Conservation (phyloP, 2,888 invertebrate genomes). For the Lepas anatifera region DNA sequence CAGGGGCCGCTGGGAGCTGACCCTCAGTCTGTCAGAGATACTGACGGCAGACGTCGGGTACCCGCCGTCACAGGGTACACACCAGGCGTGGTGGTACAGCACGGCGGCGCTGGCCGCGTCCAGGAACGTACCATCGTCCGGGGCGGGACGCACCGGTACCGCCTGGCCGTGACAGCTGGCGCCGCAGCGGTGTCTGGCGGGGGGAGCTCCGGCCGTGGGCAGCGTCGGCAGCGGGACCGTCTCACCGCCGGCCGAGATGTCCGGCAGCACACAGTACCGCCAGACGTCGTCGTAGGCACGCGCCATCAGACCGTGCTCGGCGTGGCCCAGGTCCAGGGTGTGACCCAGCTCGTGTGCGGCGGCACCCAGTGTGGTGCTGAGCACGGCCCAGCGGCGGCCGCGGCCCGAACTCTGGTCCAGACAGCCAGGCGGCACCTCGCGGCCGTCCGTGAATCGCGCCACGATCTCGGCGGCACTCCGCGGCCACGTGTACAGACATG, state of each 20-base stretch:
- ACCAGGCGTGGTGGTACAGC: not conserved
- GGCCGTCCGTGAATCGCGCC: not conserved
- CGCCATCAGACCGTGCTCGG: not conserved
- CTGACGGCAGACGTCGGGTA: not conserved
- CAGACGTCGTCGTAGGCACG: not conserved
- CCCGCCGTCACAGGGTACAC: not conserved
- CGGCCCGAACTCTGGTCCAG: not conserved
- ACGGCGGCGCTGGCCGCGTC: conserved; percentile 1
- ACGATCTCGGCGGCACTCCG: not conserved
- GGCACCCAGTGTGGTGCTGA: not conserved
- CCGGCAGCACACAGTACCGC: not conserved
- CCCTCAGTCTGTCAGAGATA: not conserved
- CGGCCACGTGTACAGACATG: not conserved
- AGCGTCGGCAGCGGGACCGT: too few species aligned
- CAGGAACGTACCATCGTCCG: not conserved
- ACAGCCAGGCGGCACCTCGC: not conserved
- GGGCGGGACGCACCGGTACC: not conserved
- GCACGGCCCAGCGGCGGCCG: not conserved
- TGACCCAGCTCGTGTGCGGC: not conserved
- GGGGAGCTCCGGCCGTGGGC: not conserved
- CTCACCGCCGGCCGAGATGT: not conserved
- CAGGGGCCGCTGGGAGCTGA: not conserved
- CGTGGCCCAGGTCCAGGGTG: conserved; percentile 1
- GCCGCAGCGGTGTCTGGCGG: not conserved
- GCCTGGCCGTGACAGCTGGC: not conserved